phyloP scores from a whole-genome alignment of 2,888 invertebrate genomes.

The Eupithecia inturbata region DNA sequence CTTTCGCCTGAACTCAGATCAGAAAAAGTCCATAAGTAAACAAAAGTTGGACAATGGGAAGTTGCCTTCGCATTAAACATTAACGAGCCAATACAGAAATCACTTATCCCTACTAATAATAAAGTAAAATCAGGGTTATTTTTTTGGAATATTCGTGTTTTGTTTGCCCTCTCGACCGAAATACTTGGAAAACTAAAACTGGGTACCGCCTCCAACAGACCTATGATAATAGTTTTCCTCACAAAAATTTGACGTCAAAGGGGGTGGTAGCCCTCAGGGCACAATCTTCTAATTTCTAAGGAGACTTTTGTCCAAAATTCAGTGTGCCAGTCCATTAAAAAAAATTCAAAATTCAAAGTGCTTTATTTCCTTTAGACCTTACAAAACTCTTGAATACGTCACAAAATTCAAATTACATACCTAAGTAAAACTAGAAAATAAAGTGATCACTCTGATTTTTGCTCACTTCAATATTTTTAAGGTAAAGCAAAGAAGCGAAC shows the following conservation, averaged over 20 bases:
- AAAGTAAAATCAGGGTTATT: neutral
- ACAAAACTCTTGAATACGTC: no score
- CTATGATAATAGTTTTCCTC: neutral
- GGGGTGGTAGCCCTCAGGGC: neutral
- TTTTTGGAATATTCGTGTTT: conserved; percentile 1
- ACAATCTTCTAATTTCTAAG: neutral
- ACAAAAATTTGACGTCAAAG: neutral
- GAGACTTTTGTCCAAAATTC: neutral
- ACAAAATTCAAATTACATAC: no score
- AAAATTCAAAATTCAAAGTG: no score
- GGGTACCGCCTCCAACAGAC: neutral
- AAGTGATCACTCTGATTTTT: no score
- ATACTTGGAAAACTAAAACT: neutral
- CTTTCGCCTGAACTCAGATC: neutral
- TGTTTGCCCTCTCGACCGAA: neutral
- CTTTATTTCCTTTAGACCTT: no score
- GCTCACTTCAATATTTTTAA: no score
- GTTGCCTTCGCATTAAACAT: conserved; percentile 28
- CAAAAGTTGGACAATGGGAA: conserved; percentile 16
- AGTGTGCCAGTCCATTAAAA: no score
- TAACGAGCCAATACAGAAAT: conserved; percentile 30
- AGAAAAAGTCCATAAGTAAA: conserved; percentile 14
- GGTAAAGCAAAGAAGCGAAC: no score
- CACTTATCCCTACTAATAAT: conserved; percentile 17
- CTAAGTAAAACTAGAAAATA: no score